These are phyloP conservation scores for Saguinus imperator DNA, from an alignment of 2,113 vertebrate species.

Conservation along the genomic window DNA sequence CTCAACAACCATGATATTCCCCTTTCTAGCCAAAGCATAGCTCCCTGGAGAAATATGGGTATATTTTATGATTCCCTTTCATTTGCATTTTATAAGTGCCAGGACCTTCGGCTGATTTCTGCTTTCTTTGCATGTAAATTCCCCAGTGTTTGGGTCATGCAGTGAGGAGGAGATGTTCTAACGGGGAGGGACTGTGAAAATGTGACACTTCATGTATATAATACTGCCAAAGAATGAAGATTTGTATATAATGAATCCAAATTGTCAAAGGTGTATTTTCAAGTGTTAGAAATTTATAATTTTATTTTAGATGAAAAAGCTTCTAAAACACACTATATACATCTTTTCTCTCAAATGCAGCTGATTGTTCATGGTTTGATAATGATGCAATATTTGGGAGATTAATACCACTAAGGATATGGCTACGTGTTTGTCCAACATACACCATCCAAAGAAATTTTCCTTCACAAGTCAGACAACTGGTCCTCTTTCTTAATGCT, in stretches of 20 bases:
- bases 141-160: background rate
- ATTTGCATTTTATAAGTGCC: constrained; percentile 28
- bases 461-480: too few species aligned
- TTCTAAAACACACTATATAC: background rate
- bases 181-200: background rate
- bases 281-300: constrained; percentile 12
- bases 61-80: constrained; percentile 24
- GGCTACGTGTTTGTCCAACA: background rate
- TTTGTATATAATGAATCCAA: background rate
- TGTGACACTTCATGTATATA: background rate
- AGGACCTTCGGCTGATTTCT: constrained; percentile 20
- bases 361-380: background rate
- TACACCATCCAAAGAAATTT: background rate
- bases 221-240: background rate
- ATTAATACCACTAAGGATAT: background rate
- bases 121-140: constrained; percentile 11
- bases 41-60: background rate
- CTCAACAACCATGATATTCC: background rate
- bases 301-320: background rate
- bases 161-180: background rate
- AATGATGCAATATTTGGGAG: background rate
- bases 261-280: background rate
- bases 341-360: background rate
- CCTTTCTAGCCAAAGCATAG: background rate
- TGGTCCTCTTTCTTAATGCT: background rate